phyloP scores from a whole-genome alignment of 64 coral and sea anemone genomes.

The Montipora cactus region DNA sequence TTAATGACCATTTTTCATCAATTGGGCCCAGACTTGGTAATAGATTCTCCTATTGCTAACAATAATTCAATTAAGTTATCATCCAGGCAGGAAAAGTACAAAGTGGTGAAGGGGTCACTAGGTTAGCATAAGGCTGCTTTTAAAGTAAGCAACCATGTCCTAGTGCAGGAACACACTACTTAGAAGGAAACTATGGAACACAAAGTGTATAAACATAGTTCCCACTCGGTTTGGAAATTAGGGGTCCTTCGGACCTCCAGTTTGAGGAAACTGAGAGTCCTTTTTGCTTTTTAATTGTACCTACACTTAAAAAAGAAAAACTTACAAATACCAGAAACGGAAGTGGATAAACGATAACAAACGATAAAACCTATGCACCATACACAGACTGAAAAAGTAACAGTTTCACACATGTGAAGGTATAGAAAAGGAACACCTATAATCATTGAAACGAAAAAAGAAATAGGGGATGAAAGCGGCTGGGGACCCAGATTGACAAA shows the following conservation, averaged over 20 bases:
- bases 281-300: background rate
- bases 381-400: background rate
- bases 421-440: no score
- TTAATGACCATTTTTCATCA: no score
- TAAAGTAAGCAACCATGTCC: background rate
- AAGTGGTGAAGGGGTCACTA: background rate
- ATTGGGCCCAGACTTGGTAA: no score
- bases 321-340: background rate
- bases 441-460: no score
- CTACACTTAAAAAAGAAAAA: background rate
- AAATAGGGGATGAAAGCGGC: no score
- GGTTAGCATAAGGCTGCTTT: background rate
- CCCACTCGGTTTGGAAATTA: background rate
- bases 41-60: no score
- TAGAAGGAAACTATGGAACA: background rate
- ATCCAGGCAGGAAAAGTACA: background rate
- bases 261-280: background rate
- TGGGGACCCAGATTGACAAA: no score
- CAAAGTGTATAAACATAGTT: constrained; percentile 3
- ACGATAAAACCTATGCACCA: background rate
- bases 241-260: constrained; percentile 6
- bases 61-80: no score
- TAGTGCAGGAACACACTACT: background rate
- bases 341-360: background rate
- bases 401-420: background rate